Percentiles rank a stretch among this genome's conserved stretches.
These are phyloP conservation scores for Isaurus tuberculatus DNA, from an alignment of 92 coral and sea anemone species.

Conservation along the genomic window DNA sequence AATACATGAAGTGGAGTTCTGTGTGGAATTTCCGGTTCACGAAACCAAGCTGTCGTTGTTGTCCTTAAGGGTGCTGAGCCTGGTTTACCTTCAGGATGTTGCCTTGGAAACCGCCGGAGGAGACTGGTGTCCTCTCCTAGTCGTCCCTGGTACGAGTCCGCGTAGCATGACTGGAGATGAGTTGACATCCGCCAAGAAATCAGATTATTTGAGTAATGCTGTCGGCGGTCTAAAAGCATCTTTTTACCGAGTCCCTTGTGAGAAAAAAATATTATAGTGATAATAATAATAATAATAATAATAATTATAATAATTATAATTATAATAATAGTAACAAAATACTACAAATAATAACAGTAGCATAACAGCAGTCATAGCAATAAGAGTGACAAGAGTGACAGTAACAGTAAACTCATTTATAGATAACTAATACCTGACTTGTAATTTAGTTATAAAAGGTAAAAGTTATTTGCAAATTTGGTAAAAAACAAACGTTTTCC, in stretches of 20 bases:
- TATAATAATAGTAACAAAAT: no score
- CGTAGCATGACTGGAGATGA: conserved; percentile 75
- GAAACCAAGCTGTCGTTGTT: conserved; percentile 78
- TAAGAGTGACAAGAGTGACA: no score
- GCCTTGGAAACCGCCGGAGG: conserved; percentile 74
- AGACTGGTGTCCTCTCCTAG: conserved; percentile 61
- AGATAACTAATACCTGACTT: no score
- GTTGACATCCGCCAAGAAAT: conserved; percentile 72
- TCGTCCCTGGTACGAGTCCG: conserved; percentile 65
- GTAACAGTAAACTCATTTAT: no score
- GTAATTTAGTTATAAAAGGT: no score
- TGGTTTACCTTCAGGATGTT: conserved; percentile 73
- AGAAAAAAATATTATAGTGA: background rate
- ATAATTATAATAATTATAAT: no score
- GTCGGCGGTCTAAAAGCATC: conserved; percentile 72
- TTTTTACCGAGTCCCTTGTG: conserved; percentile 88
- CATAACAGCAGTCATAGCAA: no score
- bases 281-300: no score
- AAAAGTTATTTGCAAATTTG: no score
- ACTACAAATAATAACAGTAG: no score
- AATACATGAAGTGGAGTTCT: conserved; percentile 90
- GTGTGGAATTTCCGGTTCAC: conserved; percentile 62
- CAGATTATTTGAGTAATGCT: conserved; percentile 86
- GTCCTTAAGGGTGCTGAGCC: conserved; percentile 78
- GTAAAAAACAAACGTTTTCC: no score